A percentile compares a stretch with the other conserved stretches of the same genome.
Evolutionary conservation across 2,113 vertebrate genomes (phyloP).

Genomic region (Motacilla alba): DNA sequence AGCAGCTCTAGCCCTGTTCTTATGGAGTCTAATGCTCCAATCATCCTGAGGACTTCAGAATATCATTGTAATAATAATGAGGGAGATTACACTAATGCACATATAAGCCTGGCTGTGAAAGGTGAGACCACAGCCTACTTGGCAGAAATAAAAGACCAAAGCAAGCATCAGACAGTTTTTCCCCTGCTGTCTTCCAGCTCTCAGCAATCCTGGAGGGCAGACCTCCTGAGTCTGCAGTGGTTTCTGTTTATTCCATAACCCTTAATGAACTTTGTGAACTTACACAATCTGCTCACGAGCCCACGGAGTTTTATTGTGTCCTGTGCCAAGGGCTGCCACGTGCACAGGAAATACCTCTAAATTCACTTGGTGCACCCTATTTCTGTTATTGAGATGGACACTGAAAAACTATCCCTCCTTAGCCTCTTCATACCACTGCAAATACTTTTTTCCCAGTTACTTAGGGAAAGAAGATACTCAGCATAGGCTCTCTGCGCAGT

Average conservation of each 20-base stretch:
- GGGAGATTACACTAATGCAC: not conserved
- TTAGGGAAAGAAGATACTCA: not conserved
- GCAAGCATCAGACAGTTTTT: not conserved
- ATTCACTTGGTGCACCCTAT: not conserved
- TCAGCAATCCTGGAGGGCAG: not conserved
- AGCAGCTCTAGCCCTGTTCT: not conserved
- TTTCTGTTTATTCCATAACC: not conserved
- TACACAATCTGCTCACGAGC: not conserved
- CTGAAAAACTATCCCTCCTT: not conserved
- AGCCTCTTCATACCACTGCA: not conserved
- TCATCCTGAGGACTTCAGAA: not conserved
- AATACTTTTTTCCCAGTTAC: not conserved
- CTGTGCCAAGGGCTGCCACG: not conserved
- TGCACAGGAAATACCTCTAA: not conserved
- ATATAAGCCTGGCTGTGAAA: not conserved
- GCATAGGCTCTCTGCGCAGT: not conserved
- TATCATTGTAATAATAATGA: not conserved
- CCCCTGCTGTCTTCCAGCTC: not conserved
- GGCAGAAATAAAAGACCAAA: not conserved
- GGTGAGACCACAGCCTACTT: not conserved
- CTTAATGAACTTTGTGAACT: not conserved
- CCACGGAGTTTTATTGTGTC: not conserved
- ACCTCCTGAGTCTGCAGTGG: not conserved
- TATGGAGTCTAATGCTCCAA: not conserved
- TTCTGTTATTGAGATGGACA: not conserved